Conservation (phyloP, 1,140 invertebrate genomes). For the Cephus cinctus region DNA sequence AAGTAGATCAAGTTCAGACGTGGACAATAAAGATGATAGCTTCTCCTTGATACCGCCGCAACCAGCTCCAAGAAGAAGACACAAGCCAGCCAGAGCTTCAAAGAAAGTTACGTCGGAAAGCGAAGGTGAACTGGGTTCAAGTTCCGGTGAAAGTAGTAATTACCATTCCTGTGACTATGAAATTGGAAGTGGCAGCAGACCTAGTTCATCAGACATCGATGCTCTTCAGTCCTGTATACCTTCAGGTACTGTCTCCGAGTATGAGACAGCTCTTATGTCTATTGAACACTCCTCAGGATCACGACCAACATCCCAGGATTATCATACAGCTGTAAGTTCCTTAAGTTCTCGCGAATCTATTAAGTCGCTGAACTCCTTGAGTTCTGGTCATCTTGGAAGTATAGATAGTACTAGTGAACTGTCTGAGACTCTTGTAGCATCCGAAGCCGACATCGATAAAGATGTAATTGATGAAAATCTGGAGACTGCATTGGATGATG, state of each 20-base stretch:
- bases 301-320: conserved; percentile 73
- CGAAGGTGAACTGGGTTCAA: conserved; percentile 71
- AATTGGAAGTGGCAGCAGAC: conserved; percentile 70
- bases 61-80: conserved; percentile 40
- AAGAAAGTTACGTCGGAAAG: conserved; percentile 42
- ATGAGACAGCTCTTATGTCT: conserved; percentile 82
- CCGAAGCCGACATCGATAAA: conserved; percentile 63
- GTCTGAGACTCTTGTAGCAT: conserved; percentile 86
- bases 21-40: conserved; percentile 44
- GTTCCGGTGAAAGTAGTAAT: conserved; percentile 86
- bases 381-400: conserved; percentile 83
- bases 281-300: conserved; percentile 73
- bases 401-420: conserved; percentile 82
- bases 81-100: conserved; percentile 39
- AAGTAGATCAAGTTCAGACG: conserved; percentile 43
- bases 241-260: conserved; percentile 73
- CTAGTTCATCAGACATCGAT: conserved; percentile 86
- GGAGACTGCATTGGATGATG: conserved; percentile 39
- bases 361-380: conserved; percentile 85
- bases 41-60: conserved; percentile 41
- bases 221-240: conserved; percentile 54
- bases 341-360: conserved; percentile 85
- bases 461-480: conserved; percentile 50
- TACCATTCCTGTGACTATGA: conserved; percentile 86
- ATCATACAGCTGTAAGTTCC: conserved; percentile 79